Evolutionary conservation across 2,113 vertebrate genomes (phyloP).

Genomic region (rat (Rattus norvegicus)): GRCr8 NC_086022.1:60556501-60557000

Average conservation of each 20-base stretch:
- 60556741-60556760: neutral
- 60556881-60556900: neutral
- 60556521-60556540: neutral
- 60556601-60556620: too few species aligned
- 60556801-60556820: too few species aligned
- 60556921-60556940: neutral
- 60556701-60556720: neutral
- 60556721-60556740: neutral
- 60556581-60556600: neutral
- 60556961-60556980: neutral
- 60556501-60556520: neutral
- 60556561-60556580: neutral
- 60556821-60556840: neutral
- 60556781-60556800: too few species aligned
- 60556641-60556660: too few species aligned
- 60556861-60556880: neutral
- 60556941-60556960: neutral
- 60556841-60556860: neutral
- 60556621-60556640: too few species aligned
- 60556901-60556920: neutral
- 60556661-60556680: too few species aligned
- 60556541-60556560: neutral
- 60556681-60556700: too few species aligned
- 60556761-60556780: too few species aligned
- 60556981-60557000: neutral